These are phyloP conservation scores for Auanema freiburgensis DNA, from an alignment of 2,888 invertebrate genomes.

Conservation along the genomic window DNA sequence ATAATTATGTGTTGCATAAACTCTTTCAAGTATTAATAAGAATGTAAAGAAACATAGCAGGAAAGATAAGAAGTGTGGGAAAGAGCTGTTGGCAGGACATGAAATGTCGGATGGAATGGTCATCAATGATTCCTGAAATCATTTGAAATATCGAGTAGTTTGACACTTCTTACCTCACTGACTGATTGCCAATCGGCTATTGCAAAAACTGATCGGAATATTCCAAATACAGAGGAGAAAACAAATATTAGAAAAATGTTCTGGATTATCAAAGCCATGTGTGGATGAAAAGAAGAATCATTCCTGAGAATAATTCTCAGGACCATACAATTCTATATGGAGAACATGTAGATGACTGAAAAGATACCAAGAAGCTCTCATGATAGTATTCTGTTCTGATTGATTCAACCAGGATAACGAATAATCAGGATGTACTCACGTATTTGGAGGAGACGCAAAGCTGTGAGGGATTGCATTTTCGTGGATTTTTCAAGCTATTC, in stretches of 20 bases:
- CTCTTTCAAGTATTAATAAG: constrained; percentile 25
- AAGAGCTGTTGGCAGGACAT: constrained; percentile 27
- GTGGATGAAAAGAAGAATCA: constrained; percentile 11
- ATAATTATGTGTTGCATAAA: constrained; percentile 31
- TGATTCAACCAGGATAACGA: too few species aligned
- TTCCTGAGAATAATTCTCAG: constrained; percentile 3
- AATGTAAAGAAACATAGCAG: constrained; percentile 32
- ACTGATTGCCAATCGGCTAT: constrained; percentile 10
- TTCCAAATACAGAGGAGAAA: constrained; percentile 5
- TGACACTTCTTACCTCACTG: too few species aligned
- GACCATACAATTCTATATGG: constrained; percentile 1
- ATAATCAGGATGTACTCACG: too few species aligned
- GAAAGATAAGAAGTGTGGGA: constrained; percentile 30
- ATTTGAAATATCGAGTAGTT: too few species aligned
- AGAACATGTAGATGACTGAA: constrained; percentile 13
- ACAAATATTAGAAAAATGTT: constrained; percentile 8
- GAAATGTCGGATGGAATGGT: constrained; percentile 17
- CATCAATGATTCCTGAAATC: not conserved
- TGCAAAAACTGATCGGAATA: constrained; percentile 1
- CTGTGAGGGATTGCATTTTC: too few species aligned
- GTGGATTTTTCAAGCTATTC: too few species aligned
- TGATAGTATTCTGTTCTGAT: too few species aligned
- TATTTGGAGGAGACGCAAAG: too few species aligned
- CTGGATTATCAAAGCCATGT: constrained; percentile 10
- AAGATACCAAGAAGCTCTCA: not conserved